phyloP scores from a whole-genome alignment of 2,888 invertebrate species.

The Noctua fimbriata region DNA sequence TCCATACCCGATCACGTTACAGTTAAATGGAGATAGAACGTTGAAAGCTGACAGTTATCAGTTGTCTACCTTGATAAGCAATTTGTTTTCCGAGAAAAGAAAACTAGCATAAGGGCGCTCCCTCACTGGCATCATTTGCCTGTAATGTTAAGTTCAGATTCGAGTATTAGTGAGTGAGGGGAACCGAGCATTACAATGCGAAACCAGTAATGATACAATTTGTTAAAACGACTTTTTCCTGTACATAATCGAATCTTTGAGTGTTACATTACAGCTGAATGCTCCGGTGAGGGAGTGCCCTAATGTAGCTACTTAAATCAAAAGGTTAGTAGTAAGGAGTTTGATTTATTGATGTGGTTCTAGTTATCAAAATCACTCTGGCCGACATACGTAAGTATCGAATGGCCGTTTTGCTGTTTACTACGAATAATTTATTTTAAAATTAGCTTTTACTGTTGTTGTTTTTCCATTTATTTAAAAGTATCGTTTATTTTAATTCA shows the following conservation, averaged over 20 bases:
- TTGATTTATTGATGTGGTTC: slow-evolving; percentile 2
- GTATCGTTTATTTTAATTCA: background rate
- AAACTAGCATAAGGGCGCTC: background rate
- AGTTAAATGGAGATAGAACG: background rate
- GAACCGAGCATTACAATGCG: background rate
- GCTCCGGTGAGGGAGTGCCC: background rate
- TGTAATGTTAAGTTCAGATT: background rate
- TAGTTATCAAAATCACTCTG: slow-evolving; percentile 4
- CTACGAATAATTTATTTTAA: background rate
- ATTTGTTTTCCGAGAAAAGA: background rate
- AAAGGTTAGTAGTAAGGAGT: background rate
- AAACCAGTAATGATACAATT: background rate
- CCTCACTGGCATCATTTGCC: background rate
- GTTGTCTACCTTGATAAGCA: background rate
- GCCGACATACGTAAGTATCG: background rate
- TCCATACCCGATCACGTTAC: background rate
- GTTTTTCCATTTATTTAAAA: background rate
- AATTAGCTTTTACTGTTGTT: background rate
- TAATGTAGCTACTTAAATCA: background rate
- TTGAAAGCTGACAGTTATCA: background rate
- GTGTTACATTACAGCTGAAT: background rate
- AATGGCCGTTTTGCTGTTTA: background rate
- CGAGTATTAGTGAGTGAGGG: background rate
- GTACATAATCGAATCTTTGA: background rate
- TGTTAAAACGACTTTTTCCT: background rate